phyloP scores from a whole-genome alignment of 2,888 invertebrate species.

The Drosophila stalkeri region DNA sequence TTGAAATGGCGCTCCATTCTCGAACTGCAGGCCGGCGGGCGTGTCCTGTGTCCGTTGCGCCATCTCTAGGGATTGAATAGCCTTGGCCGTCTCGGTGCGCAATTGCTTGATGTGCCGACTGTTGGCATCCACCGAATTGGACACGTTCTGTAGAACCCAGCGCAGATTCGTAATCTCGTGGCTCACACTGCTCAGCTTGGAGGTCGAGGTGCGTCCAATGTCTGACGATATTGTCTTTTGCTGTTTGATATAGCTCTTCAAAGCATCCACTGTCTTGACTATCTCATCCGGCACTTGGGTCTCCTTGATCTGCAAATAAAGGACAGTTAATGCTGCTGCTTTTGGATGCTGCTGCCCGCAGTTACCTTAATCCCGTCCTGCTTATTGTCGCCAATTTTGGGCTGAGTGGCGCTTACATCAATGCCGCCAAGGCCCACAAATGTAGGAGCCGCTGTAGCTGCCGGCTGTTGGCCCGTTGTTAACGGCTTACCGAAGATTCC shows the following conservation, averaged over 20 bases:
- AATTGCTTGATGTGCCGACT: constrained; percentile 85
- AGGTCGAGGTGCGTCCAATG: constrained; percentile 89
- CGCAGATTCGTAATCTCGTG: constrained; percentile 82
- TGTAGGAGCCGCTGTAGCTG: constrained; percentile 63
- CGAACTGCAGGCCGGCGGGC: constrained; percentile 90
- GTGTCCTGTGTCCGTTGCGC: constrained; percentile 92
- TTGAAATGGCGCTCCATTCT: constrained; percentile 90
- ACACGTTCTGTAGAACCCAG: constrained; percentile 82
- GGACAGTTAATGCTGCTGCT: background rate
- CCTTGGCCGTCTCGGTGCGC: constrained; percentile 90
- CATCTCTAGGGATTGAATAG: constrained; percentile 91
- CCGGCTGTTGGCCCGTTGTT: constrained; percentile 51
- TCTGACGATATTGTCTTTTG: constrained; percentile 93
- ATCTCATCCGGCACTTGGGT: constrained; percentile 91
- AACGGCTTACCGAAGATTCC: constrained; percentile 79
- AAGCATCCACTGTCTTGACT: constrained; percentile 90
- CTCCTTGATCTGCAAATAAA: constrained; percentile 79
- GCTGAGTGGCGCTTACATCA: constrained; percentile 84
- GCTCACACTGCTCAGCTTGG: constrained; percentile 83
- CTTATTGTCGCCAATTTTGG: constrained; percentile 83
- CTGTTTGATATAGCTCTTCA: constrained; percentile 94
- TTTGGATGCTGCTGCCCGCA: background rate
- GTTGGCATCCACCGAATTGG: constrained; percentile 83
- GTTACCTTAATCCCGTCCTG: constrained; percentile 82
- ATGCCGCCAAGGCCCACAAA: constrained; percentile 84